Conservation (phyloP, 53 echinoderm and acorn worm genomes). For the Echinarachnius parma region DNA sequence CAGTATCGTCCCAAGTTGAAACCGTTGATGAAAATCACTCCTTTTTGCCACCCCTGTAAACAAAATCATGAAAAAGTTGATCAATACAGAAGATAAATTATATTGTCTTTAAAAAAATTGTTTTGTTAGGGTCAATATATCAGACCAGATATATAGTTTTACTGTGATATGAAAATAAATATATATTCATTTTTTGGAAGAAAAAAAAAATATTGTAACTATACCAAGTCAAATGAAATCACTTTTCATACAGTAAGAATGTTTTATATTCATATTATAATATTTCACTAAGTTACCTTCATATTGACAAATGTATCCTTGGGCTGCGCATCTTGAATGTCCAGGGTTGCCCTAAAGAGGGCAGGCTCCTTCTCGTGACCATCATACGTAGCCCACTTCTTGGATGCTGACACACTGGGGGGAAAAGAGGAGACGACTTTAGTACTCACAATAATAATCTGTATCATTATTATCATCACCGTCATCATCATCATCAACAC, state of each 20-base stretch:
- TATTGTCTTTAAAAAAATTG: too few relatives aligned
- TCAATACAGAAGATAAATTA: constrained; percentile 11
- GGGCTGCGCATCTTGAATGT: constrained; percentile 51
- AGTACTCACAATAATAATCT: not conserved
- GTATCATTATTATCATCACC: too few relatives aligned
- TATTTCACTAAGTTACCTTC: constrained; percentile 70
- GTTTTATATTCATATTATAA: too few relatives aligned
- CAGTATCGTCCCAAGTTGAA: constrained; percentile 94
- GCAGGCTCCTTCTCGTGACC: constrained; percentile 64
- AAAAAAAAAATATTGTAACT: too few relatives aligned
- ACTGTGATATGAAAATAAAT: not conserved
- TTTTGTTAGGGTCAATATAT: not conserved
- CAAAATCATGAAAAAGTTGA: not conserved
- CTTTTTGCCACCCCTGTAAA: constrained; percentile 86
- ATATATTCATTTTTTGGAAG: too few relatives aligned
- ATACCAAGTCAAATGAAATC: too few relatives aligned
- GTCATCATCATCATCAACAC: too few relatives aligned
- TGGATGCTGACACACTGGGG: constrained; percentile 58
- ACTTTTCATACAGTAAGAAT: too few relatives aligned
- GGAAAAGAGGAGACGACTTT: not conserved
- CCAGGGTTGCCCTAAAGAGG: constrained; percentile 67
- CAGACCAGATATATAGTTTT: not conserved
- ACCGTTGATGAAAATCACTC: constrained; percentile 90
- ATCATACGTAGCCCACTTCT: constrained; percentile 60
- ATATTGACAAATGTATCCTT: constrained; percentile 85